Conservation (phyloP, 2,888 invertebrate genomes). For the Cerastoderma edule region DNA sequence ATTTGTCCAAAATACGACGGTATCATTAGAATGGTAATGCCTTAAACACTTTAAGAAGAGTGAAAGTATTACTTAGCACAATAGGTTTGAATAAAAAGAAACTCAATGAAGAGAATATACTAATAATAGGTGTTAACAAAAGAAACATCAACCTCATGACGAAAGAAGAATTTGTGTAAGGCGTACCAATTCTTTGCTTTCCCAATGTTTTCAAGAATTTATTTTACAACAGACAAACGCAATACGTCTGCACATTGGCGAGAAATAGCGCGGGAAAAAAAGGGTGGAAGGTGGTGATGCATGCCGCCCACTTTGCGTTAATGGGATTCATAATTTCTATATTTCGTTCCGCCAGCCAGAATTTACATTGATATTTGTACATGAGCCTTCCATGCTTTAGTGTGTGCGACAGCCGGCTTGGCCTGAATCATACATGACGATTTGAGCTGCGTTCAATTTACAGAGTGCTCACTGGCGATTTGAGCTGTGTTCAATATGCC, state of each 20-base stretch:
- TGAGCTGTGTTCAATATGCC: too few species aligned
- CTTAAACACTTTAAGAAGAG: too few species aligned
- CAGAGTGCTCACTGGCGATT: too few species aligned
- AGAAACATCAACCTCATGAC: too few species aligned
- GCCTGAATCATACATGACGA: not conserved
- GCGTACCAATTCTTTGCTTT: not conserved
- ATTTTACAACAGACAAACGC: not conserved
- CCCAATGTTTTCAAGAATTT: not conserved
- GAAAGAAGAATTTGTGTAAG: not conserved
- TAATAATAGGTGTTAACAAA: too few species aligned
- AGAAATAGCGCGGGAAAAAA: not conserved
- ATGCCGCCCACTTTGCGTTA: conserved; percentile 3
- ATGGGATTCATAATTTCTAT: conserved; percentile 11
- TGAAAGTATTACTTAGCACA: too few species aligned
- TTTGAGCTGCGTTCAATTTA: too few species aligned
- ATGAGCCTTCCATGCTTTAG: too few species aligned
- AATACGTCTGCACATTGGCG: not conserved
- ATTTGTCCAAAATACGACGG: too few species aligned
- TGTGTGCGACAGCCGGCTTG: conserved; percentile 1
- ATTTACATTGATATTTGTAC: conserved; percentile 11
- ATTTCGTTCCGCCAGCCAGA: conserved; percentile 20
- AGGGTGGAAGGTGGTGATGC: not conserved
- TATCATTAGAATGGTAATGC: too few species aligned
- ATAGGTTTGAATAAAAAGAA: too few species aligned
- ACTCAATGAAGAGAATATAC: too few species aligned